phyloP scores from a whole-genome alignment of 2,797 vertebrate species.

The Enteromius anoplus region DNA sequence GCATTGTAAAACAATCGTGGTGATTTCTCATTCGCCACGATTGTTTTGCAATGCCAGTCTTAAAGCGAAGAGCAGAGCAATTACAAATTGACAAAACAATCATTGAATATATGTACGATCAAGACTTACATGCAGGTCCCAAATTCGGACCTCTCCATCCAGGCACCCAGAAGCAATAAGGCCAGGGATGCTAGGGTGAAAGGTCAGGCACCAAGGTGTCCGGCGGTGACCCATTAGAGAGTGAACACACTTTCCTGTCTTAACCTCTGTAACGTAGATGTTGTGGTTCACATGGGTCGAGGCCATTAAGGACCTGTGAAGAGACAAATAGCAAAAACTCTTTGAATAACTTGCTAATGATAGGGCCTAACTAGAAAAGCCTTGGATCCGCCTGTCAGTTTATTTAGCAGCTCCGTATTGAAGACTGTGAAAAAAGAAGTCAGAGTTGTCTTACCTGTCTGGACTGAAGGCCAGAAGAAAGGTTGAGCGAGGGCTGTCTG shows the following conservation, averaged over 20 bases:
- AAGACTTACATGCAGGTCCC: slow-evolving; percentile 95
- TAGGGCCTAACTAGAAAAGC: neutral
- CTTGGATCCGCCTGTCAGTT: neutral
- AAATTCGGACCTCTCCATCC: slow-evolving; percentile 96
- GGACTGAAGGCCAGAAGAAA: slow-evolving; percentile 98
- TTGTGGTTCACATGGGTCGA: slow-evolving; percentile 98
- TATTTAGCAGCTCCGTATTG: neutral
- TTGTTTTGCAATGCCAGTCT: too few relatives aligned
- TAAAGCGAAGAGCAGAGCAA: neutral
- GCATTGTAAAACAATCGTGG: neutral
- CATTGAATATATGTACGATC: neutral
- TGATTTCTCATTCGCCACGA: neutral
- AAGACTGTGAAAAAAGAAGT: neutral
- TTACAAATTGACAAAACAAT: neutral
- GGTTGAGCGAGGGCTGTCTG: slow-evolving; percentile 96
- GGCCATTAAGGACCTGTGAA: slow-evolving; percentile 88
- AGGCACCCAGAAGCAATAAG: slow-evolving; percentile 97
- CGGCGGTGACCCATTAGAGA: slow-evolving; percentile 94
- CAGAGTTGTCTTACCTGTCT: slow-evolving; percentile 83
- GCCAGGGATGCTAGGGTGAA: slow-evolving; percentile 95
- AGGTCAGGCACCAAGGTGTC: slow-evolving; percentile 97
- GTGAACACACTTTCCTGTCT: slow-evolving; percentile 97
- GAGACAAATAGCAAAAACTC: neutral
- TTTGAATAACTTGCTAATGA: neutral
- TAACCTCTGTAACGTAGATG: slow-evolving; percentile 98